Percentiles rank a stretch among this genome's conserved stretches.
These are phyloP conservation scores for Cranoglanis bouderius DNA, from an alignment of 2,113 vertebrate genomes.

Conservation along the genomic window DNA sequence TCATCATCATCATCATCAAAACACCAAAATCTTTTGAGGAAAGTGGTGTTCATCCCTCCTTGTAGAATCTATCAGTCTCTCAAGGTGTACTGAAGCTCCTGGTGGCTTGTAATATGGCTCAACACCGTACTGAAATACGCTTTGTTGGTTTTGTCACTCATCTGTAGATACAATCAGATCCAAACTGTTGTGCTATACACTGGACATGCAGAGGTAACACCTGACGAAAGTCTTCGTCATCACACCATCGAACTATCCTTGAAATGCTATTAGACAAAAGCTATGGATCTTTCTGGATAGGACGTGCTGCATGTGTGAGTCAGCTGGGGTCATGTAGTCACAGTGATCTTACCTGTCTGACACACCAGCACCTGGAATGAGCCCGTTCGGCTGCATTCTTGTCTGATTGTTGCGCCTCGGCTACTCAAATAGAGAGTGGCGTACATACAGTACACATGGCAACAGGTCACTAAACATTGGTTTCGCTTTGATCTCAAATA, in stretches of 20 bases:
- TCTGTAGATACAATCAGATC: not conserved
- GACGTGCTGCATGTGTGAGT: not conserved
- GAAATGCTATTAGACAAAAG: not conserved
- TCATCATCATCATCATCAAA: not conserved
- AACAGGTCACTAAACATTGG: not conserved
- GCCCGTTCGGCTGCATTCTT: conserved; percentile 26
- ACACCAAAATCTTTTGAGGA: not conserved
- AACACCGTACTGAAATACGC: not conserved
- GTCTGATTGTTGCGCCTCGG: not conserved
- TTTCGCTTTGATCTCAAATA: not conserved
- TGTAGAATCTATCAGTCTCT: not conserved
- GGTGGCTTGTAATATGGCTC: not conserved
- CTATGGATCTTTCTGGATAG: not conserved
- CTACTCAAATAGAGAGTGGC: not conserved
- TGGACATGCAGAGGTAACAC: not conserved
- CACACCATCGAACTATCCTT: not conserved
- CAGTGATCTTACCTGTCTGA: conserved; percentile 7
- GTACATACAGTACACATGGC: not conserved
- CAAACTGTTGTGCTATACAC: not conserved
- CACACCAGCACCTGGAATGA: not conserved
- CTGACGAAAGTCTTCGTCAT: not conserved
- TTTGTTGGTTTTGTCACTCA: not conserved
- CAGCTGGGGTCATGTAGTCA: not conserved
- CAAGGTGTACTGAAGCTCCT: not conserved
- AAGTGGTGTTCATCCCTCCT: not conserved